These are phyloP conservation scores for Scotopteryx bipunctaria DNA, from an alignment of 2,888 invertebrate species.

Conservation along the genomic window DNA sequence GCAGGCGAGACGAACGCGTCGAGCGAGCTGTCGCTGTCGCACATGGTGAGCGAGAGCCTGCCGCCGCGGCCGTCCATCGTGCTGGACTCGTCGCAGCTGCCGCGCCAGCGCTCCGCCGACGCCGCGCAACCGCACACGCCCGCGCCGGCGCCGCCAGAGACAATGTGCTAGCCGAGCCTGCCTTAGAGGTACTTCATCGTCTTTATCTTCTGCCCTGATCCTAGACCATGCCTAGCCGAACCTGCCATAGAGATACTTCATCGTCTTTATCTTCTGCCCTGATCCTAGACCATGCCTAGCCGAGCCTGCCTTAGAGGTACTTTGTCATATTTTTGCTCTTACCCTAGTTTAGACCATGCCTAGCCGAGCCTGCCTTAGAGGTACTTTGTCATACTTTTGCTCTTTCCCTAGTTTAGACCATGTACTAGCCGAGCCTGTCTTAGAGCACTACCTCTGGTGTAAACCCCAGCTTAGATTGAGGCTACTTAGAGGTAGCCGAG, in stretches of 20 bases:
- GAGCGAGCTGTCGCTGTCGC: conserved; percentile 77
- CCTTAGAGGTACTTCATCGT: conserved; percentile 8
- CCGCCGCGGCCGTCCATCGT: conserved; percentile 79
- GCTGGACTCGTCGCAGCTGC: conserved; percentile 77
- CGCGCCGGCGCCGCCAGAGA: conserved; percentile 66
- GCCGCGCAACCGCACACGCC: conserved; percentile 63
- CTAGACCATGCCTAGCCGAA: not conserved
- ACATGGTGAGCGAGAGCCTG: conserved; percentile 78
- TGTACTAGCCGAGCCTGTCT: not conserved
- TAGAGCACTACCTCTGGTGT: not conserved
- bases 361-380: not conserved
- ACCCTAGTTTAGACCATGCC: too few species aligned
- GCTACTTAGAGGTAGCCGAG: too few species aligned
- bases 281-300: too few species aligned
- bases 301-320: not conserved
- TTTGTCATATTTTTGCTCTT: too few species aligned
- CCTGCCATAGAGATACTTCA: conserved; percentile 1
- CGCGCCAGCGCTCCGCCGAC: conserved; percentile 76
- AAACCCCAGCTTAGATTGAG: too few species aligned
- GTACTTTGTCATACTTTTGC: conserved; percentile 7
- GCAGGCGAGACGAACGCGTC: conserved; percentile 79
- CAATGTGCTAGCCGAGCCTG: conserved; percentile 65
- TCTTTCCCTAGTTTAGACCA: too few species aligned
- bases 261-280: too few species aligned
- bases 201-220: too few species aligned